Evolutionary conservation across 2,113 vertebrate genomes (phyloP).

Genomic region (Zapornia atra): DNA sequence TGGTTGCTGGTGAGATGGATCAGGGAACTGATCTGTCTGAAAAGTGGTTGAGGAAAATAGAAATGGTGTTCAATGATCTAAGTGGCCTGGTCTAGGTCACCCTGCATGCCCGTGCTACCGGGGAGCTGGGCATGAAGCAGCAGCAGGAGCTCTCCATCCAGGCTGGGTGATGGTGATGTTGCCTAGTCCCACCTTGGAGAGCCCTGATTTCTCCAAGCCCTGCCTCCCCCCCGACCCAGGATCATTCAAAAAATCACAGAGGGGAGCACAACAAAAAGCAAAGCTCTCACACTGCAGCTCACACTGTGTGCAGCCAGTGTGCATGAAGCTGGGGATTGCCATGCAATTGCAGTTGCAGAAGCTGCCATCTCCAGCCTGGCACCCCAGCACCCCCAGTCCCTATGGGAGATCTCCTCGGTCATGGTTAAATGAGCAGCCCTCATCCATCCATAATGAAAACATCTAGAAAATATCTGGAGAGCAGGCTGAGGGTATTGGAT

Average conservation of each 20-base stretch:
- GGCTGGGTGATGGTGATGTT: background rate
- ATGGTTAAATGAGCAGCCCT: background rate
- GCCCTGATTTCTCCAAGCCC: background rate
- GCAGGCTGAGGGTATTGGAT: background rate
- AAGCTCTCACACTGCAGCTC: accelerated
- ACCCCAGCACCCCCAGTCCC: accelerated
- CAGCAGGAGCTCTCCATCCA: background rate
- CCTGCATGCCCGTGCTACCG: background rate
- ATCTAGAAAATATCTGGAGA: background rate
- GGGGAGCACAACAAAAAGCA: background rate
- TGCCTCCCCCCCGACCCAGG: background rate
- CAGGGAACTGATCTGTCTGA: background rate
- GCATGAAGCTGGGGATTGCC: background rate
- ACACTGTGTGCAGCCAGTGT: accelerated
- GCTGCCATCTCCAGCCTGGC: background rate
- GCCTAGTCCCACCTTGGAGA: background rate
- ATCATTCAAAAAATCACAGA: background rate
- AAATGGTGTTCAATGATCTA: accelerated
- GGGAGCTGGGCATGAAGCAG: background rate
- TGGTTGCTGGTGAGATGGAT: background rate
- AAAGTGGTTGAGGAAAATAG: background rate
- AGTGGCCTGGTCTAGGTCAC: background rate
- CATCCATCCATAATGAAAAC: background rate
- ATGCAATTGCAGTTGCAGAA: background rate
- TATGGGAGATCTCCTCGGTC: too few relatives aligned